A percentile compares a stretch with the other conserved stretches of the same genome.
Evolutionary conservation across 2,797 vertebrate genomes (phyloP).

Genomic region (Eulemur coronatus): DNA sequence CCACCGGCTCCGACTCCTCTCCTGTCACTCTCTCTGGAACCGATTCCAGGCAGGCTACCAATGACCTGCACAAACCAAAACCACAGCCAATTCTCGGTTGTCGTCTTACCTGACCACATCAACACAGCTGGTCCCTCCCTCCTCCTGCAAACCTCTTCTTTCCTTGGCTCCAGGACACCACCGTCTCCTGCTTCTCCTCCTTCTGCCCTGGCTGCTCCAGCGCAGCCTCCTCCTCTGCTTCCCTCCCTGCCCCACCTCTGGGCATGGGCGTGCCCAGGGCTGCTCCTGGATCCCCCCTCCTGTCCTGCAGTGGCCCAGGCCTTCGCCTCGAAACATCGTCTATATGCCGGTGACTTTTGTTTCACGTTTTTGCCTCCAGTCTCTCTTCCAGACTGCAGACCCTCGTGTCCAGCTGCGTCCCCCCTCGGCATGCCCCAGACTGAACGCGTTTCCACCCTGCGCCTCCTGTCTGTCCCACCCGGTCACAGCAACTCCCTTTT

Average conservation of each 20-base stretch:
- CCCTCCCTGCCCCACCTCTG: neutral
- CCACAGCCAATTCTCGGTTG: neutral
- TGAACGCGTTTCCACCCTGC: accelerated
- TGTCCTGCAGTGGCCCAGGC: neutral
- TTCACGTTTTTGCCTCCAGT: no score
- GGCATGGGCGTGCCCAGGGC: neutral
- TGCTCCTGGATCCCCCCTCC: neutral
- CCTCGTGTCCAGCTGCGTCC: accelerated
- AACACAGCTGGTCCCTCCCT: neutral
- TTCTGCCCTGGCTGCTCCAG: neutral
- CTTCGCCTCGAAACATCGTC: neutral
- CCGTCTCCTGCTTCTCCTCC: neutral
- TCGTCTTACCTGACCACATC: neutral
- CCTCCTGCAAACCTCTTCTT: neutral
- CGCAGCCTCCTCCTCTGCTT: neutral
- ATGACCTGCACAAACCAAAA: neutral
- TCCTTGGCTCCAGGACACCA: neutral
- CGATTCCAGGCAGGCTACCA: neutral
- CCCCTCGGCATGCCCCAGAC: neutral
- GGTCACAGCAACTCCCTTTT: neutral
- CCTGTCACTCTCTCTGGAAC: neutral
- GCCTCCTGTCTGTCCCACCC: neutral
- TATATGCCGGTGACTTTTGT: neutral
- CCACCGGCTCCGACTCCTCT: neutral
- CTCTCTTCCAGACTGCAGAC: neutral